These are phyloP conservation scores for Micromussa lordhowensis DNA, from an alignment of 92 coral and sea anemone genomes.

Conservation along the genomic window DNA sequence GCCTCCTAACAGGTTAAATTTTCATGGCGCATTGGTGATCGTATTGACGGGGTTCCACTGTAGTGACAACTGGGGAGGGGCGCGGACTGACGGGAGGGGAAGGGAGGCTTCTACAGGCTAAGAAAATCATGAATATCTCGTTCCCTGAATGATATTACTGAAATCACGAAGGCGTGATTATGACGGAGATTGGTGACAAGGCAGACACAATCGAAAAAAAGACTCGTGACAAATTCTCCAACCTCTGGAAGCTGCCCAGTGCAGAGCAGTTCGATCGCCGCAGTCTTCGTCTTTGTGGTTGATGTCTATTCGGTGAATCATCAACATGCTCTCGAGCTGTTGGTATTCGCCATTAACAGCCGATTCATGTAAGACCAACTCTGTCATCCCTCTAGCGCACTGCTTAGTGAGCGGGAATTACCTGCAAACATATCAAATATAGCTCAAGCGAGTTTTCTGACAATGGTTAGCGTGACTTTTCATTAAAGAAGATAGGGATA, in stretches of 20 bases:
- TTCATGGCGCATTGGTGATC: too few relatives aligned
- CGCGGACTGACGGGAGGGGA: background rate
- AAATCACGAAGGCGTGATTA: background rate
- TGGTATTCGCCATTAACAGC: constrained; percentile 91
- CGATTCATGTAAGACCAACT: constrained; percentile 94
- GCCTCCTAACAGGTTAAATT: too few relatives aligned
- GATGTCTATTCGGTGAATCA: constrained; percentile 92
- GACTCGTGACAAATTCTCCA: background rate
- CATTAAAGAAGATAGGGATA: background rate
- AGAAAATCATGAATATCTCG: background rate
- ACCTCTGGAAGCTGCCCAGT: constrained; percentile 97
- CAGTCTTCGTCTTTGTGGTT: constrained; percentile 90
- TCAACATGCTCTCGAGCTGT: constrained; percentile 86
- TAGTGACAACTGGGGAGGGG: background rate
- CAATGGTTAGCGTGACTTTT: background rate
- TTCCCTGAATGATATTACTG: background rate
- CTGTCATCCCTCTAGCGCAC: constrained; percentile 69
- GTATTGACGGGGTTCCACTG: too few relatives aligned
- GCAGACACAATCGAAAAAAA: background rate
- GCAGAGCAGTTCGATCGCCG: constrained; percentile 92
- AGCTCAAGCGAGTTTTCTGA: background rate
- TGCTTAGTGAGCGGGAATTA: background rate
- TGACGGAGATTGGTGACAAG: background rate
- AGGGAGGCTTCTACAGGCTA: background rate
- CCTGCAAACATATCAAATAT: background rate